Conservation (phyloP, 2,888 invertebrate species). For the Apamea crenata region DNA sequence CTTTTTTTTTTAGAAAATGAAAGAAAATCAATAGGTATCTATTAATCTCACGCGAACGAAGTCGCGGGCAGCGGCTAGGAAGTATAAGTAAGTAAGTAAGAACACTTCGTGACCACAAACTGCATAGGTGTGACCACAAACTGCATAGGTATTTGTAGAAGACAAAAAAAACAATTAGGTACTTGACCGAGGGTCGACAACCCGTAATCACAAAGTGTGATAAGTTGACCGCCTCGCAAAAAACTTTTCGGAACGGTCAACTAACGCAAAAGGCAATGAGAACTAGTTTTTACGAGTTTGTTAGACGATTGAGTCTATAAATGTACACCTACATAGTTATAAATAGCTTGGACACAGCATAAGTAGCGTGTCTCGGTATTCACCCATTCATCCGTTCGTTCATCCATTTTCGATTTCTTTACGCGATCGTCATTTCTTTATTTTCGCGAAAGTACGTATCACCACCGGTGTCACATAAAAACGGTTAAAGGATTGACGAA, state of each 20-base stretch:
- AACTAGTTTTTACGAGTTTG: slow-evolving; percentile 32
- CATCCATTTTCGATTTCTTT: slow-evolving; percentile 23
- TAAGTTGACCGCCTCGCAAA: slow-evolving; percentile 36
- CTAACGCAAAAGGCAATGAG: slow-evolving; percentile 10
- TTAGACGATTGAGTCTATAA: background rate
- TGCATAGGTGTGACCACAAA: background rate
- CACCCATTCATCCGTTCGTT: background rate
- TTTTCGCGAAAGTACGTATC: background rate
- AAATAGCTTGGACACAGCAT: background rate
- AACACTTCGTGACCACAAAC: background rate
- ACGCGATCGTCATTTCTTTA: background rate
- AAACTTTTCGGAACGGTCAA: slow-evolving; percentile 11
- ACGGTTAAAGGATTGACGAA: background rate
- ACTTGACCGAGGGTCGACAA: slow-evolving; percentile 41
- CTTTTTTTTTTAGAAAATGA: background rate
- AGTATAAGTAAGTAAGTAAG: background rate
- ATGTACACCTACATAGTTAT: background rate
- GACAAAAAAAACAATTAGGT: slow-evolving; percentile 6
- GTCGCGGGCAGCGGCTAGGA: background rate
- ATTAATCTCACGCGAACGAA: background rate
- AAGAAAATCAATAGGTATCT: background rate
- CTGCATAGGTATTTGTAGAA: background rate
- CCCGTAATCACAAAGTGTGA: slow-evolving; percentile 40
- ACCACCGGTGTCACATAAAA: background rate
- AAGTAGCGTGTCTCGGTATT: background rate